Base-by-base conservation (phyloP, 2,113 vertebrate species). In the Myxocyprinus asiaticus region DNA sequence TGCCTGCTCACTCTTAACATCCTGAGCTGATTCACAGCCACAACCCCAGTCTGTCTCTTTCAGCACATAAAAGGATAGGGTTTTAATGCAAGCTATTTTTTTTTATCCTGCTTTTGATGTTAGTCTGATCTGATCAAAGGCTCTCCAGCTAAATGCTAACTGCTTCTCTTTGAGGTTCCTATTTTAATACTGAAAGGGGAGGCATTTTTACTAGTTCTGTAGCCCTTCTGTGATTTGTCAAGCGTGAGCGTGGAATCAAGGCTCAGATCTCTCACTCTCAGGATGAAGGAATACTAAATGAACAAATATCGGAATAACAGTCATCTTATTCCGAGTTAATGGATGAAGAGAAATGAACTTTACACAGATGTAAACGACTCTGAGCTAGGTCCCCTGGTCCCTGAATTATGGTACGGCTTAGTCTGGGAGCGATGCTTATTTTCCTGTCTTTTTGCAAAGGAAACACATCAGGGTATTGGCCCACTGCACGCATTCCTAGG, bases 151-250 rank as follows among this genome's bases (percentile, higher is more conserved):
- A 87, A 93, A 95, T 95, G 96, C 96, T 97, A 98, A 98, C 97
- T 95, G 95, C 97, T 96, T 95, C 94, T 96, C 95, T 97, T 98
- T 96, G 96, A 98, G 95, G 94, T 94, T 93, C 95, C 97, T 96
- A 98, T 98, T 99, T 98, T 95, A 96, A 94, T 84, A 90, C 93
- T 92, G 93, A 87, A 91, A 95, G 95, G 95, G 94, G 96, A 95
- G 86, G 93, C 95, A 96, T 95, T 96, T 95, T 90, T 91, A 78
- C 91, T 33, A 33, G 22, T 33, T 33, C 22, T 88, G 90, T 89
- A 91, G 22, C 87, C 93, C 90, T 89, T 91, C 93, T 95, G 95
- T 97, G 97, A 97, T 98, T 96, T 95, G 94, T 95, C 95, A 95
- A 93, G 94, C 94, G 89, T 94, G 93, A 96, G 92, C 93, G 92